Conservation (phyloP, 2,797 vertebrate genomes). For the Neopelma chrysocephalum region DNA sequence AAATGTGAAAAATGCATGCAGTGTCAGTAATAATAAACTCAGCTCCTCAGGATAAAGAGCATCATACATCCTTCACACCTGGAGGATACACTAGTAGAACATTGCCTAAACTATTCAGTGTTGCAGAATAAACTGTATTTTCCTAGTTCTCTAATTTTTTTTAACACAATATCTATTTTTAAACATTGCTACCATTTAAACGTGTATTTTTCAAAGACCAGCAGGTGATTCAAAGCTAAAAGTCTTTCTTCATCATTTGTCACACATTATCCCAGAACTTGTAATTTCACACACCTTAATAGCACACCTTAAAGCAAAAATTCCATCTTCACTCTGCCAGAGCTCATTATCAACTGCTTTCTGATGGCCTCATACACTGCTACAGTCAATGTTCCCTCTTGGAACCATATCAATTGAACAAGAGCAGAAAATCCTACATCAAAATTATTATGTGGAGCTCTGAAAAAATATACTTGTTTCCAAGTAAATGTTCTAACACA, state of each 20-base stretch:
- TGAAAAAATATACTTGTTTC: background rate
- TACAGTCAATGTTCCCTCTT: background rate
- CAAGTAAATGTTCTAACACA: background rate
- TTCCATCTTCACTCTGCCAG: background rate
- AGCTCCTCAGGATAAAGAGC: background rate
- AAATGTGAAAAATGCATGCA: background rate
- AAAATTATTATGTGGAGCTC: background rate
- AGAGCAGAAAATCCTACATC: background rate
- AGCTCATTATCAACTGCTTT: slow-evolving; percentile 1
- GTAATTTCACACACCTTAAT: slow-evolving; percentile 20
- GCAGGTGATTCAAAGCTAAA: background rate
- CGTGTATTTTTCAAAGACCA: background rate
- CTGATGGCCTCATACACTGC: background rate
- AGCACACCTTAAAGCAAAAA: background rate
- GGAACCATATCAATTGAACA: background rate
- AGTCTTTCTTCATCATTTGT: background rate
- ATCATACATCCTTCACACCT: background rate
- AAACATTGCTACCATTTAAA: background rate
- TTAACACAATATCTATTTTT: background rate
- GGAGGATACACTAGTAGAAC: background rate
- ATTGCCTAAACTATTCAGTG: background rate
- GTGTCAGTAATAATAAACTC: slow-evolving; percentile 5
- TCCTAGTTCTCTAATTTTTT: background rate
- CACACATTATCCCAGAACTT: background rate
- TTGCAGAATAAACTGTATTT: background rate